Evolutionary conservation across 1,140 invertebrate genomes (phyloP).

Genomic region (Augochlora pura): DNA sequence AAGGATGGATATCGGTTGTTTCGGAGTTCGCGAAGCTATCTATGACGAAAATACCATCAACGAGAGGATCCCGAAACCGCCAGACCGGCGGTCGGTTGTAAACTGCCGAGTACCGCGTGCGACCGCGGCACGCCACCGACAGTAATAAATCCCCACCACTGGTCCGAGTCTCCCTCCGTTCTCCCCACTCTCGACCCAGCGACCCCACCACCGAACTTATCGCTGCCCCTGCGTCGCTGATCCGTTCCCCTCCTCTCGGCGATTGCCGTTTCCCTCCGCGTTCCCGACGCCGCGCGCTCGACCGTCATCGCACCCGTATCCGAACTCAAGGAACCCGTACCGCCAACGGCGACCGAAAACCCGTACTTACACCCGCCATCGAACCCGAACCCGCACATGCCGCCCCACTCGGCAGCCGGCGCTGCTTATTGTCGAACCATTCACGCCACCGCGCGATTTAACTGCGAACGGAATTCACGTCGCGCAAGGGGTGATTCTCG

Average conservation of each 20-base stretch:
- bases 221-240: conserved; percentile 39
- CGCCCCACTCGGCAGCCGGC: conserved; percentile 15
- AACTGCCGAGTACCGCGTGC: conserved; percentile 78
- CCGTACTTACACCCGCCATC: conserved; percentile 46
- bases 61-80: conserved; percentile 60
- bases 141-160: conserved; percentile 75
- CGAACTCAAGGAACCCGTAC: conserved; percentile 30
- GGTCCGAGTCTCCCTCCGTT: conserved; percentile 23
- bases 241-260: conserved; percentile 30
- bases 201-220: conserved; percentile 45
- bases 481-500: conserved; percentile 25
- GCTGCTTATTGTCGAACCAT: conserved; percentile 42
- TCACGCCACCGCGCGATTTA: conserved; percentile 50
- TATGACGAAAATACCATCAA: neutral
- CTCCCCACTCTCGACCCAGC: conserved; percentile 19
- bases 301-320: conserved; percentile 27
- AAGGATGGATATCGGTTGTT: conserved; percentile 8
- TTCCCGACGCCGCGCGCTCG: conserved; percentile 13
- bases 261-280: conserved; percentile 20
- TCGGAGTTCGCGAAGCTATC: neutral
- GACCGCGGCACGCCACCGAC: conserved; percentile 73
- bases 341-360: conserved; percentile 12
- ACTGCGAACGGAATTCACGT: conserved; percentile 43
- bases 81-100: conserved; percentile 73
- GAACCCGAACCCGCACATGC: conserved; percentile 21